phyloP scores from a whole-genome alignment of 2,113 vertebrate species.

The Sprattus sprattus region DNA sequence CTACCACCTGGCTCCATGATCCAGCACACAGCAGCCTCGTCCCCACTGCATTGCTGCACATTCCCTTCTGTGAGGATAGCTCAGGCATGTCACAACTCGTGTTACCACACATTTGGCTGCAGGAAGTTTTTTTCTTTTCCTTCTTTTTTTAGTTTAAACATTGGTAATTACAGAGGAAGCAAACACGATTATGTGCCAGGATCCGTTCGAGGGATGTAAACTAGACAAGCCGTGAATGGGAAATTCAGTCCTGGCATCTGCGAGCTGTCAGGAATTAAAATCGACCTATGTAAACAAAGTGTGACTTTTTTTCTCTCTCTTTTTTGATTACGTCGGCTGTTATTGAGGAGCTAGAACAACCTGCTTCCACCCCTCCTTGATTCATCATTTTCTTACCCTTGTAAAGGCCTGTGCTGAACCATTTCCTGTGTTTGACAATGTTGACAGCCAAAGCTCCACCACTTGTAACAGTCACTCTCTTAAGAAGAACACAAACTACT shows the following conservation, averaged over 20 bases:
- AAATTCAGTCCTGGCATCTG: slow-evolving; percentile 5
- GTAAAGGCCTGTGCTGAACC: background rate
- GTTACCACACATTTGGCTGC: background rate
- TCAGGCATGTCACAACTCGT: background rate
- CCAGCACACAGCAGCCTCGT: background rate
- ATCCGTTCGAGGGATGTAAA: background rate
- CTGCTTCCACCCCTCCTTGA: background rate
- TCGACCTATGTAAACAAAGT: slow-evolving; percentile 6
- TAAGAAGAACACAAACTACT: background rate
- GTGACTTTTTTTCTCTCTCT: background rate
- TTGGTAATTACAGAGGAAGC: slow-evolving; percentile 12
- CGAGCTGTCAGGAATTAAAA: slow-evolving; percentile 8
- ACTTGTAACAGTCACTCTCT: background rate
- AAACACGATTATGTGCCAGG: background rate
- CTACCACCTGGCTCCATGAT: background rate
- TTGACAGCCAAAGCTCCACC: background rate
- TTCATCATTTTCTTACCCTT: too few relatives aligned
- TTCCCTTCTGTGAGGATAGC: background rate
- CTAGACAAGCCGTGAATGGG: slow-evolving; percentile 11
- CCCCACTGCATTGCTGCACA: background rate
- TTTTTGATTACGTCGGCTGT: background rate
- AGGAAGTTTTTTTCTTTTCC: background rate
- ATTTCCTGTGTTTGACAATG: background rate
- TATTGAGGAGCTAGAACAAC: background rate
- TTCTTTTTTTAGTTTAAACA: slow-evolving; percentile 11